phyloP scores from a whole-genome alignment of 2,113 vertebrate species.

The Toxotes chatareus region DNA sequence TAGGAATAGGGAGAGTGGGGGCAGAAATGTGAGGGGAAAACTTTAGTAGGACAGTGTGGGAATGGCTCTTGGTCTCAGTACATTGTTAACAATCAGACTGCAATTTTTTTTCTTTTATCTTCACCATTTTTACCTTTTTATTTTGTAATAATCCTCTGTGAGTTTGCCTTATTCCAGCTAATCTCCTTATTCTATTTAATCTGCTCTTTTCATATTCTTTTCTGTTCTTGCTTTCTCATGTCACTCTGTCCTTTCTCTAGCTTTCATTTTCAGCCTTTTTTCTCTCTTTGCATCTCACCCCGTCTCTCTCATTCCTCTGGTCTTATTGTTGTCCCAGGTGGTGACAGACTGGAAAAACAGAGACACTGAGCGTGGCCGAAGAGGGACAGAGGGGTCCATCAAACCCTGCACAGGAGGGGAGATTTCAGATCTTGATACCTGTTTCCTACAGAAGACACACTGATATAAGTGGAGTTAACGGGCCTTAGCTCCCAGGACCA shows the following conservation, averaged over 20 bases:
- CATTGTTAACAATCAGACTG: constrained; percentile 1
- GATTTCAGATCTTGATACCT: constrained; percentile 15
- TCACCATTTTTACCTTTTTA: neutral
- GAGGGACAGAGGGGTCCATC: constrained; percentile 48
- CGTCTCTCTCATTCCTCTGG: constrained; percentile 58
- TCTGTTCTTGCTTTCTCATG: constrained; percentile 2
- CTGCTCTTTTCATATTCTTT: neutral
- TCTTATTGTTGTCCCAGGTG: constrained; percentile 77
- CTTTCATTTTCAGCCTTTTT: constrained; percentile 23
- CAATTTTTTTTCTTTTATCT: neutral
- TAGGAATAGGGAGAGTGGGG: constrained; percentile 31
- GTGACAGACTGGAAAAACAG: constrained; percentile 61
- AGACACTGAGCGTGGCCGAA: constrained; percentile 43
- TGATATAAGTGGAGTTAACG: neutral
- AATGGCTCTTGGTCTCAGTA: neutral
- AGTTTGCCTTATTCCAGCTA: constrained; percentile 13
- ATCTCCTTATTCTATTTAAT: constrained; percentile 19
- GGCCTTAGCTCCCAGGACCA: constrained; percentile 37
- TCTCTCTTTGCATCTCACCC: constrained; percentile 17
- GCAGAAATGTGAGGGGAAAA: constrained; percentile 20
- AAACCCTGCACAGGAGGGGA: constrained; percentile 7
- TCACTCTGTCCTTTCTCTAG: constrained; percentile 9
- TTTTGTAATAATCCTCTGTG: neutral
- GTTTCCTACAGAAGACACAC: neutral
- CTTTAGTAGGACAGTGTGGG: constrained; percentile 29